phyloP scores from a whole-genome alignment of 2,888 invertebrate species.

The Archips xylosteana region DNA sequence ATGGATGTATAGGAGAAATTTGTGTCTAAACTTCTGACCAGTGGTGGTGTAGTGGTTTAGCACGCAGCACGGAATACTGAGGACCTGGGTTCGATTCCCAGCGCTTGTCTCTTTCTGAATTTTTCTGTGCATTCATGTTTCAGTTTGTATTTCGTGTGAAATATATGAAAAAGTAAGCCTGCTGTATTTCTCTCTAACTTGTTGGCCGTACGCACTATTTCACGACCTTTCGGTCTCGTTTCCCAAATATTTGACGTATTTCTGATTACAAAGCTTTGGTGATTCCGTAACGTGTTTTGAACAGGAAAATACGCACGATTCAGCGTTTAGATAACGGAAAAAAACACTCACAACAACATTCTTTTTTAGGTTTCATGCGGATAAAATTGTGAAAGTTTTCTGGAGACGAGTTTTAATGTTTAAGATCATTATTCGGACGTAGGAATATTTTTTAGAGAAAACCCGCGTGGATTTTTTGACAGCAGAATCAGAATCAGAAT shows the following conservation, averaged over 20 bases:
- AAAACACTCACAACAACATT: not conserved
- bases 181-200: conserved; percentile 3
- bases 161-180: not conserved
- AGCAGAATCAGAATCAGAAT: no score
- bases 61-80: no score
- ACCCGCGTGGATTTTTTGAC: no score
- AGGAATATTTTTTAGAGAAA: no score
- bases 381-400: not conserved
- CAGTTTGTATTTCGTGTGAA: no score
- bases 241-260: conserved; percentile 39
- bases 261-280: conserved; percentile 32
- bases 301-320: not conserved
- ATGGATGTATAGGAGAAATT: no score
- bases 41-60: no score
- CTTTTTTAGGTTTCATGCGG: not conserved
- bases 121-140: no score
- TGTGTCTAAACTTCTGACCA: no score
- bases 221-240: conserved; percentile 21
- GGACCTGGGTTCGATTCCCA: no score
- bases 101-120: no score
- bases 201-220: conserved; percentile 26
- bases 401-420: not conserved
- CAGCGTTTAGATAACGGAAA: not conserved
- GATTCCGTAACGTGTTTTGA: conserved; percentile 8
- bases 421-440: no score